These are phyloP conservation scores for Mesitornis unicolor DNA, from an alignment of 2,113 vertebrate species.

Conservation along the genomic window DNA sequence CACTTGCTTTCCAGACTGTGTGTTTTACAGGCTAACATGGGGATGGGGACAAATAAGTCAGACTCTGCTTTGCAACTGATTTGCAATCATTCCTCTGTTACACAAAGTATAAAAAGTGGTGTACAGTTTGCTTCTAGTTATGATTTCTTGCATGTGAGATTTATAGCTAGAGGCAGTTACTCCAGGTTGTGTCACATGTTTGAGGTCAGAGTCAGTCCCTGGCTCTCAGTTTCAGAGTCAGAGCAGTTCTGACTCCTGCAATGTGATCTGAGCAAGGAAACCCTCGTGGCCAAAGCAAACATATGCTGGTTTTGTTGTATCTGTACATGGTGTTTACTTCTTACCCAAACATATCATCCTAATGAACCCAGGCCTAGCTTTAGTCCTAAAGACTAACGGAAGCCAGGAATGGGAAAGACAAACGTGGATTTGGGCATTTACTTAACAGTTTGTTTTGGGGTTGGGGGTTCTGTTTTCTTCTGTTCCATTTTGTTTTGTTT, in stretches of 20 bases:
- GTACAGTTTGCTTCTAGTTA: not conserved
- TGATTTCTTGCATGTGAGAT: not conserved
- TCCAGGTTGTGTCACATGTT: not conserved
- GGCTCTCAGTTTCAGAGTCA: accelerated
- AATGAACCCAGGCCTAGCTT: not conserved
- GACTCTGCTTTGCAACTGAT: not conserved
- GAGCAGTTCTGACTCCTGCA: not conserved
- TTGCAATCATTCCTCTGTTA: not conserved
- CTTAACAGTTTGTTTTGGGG: not conserved
- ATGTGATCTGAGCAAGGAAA: not conserved
- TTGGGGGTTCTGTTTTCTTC: not conserved
- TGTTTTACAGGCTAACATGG: not conserved
- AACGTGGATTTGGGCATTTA: not conserved
- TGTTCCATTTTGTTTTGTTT: not conserved
- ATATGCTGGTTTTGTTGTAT: not conserved
- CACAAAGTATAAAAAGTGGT: not conserved
- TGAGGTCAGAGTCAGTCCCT: not conserved
- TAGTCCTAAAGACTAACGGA: not conserved
- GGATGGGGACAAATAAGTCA: not conserved
- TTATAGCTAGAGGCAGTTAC: not conserved
- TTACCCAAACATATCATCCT: not conserved
- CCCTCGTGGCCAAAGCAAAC: not conserved
- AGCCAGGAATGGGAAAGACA: not conserved
- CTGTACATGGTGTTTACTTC: not conserved
- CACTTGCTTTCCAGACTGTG: constrained; percentile 4